Conservation (phyloP, 2,113 vertebrate genomes). For the Sclerurus mexicanus region DNA sequence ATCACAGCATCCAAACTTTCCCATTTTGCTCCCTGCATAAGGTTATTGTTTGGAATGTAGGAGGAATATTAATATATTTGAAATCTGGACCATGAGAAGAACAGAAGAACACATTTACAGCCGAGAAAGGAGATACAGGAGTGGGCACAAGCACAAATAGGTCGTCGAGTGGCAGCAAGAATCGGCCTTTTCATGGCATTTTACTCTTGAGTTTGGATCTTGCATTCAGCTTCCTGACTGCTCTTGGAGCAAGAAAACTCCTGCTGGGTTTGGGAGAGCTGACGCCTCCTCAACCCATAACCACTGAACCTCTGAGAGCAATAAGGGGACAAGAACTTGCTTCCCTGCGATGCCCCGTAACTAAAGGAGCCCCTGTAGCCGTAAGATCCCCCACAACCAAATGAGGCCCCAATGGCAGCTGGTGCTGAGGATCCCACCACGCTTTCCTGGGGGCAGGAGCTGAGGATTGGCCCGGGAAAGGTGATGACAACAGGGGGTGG, state of each 20-base stretch:
- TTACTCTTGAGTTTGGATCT: slow-evolving; percentile 2
- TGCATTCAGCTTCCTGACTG: neutral
- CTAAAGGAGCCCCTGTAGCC: neutral
- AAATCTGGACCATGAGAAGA: neutral
- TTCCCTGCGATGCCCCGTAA: neutral
- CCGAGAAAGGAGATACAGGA: neutral
- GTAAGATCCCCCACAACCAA: neutral
- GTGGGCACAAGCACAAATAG: neutral
- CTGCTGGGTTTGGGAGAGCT: neutral
- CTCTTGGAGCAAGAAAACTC: neutral
- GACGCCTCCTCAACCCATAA: neutral
- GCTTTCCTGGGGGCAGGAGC: slow-evolving; percentile 32
- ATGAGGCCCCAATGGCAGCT: neutral
- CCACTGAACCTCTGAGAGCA: neutral
- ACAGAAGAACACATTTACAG: neutral
- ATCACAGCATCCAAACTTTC: neutral
- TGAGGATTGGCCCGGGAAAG: slow-evolving; percentile 42
- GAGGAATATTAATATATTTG: neutral
- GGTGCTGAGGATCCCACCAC: slow-evolving; percentile 21
- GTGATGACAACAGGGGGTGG: slow-evolving; percentile 30
- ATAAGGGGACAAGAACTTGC: neutral
- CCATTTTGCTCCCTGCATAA: neutral
- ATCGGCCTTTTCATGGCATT: neutral
- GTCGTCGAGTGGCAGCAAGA: neutral
- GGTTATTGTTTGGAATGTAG: neutral